Evolutionary conservation across 2,797 vertebrate genomes (phyloP).

Genomic region (Tachyglossus aculeatus): DNA sequence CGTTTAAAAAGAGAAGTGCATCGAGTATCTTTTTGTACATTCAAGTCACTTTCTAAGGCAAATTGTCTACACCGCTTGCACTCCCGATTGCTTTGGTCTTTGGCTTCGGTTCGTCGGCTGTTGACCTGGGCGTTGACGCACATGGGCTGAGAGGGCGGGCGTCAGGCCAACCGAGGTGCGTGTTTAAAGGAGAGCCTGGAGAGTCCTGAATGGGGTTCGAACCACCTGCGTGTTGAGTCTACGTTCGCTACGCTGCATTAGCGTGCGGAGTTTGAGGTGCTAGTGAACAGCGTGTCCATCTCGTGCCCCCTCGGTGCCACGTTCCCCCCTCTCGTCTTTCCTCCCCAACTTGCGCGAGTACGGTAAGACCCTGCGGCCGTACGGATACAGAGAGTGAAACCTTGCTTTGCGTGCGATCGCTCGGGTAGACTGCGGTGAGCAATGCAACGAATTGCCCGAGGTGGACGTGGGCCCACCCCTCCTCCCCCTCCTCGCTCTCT

Average conservation of each 20-base stretch:
- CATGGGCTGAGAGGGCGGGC: slow-evolving; percentile 67
- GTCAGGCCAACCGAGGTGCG: slow-evolving; percentile 69
- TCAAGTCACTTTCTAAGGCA: slow-evolving; percentile 91
- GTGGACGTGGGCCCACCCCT: slow-evolving; percentile 66
- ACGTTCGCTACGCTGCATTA: slow-evolving; percentile 52
- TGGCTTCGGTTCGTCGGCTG: slow-evolving; percentile 77
- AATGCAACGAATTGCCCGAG: slow-evolving; percentile 65
- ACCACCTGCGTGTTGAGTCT: slow-evolving; percentile 57
- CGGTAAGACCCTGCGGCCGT: slow-evolving; percentile 61
- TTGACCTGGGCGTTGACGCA: slow-evolving; percentile 72
- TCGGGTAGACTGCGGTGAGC: slow-evolving; percentile 60
- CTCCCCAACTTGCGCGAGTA: slow-evolving; percentile 58
- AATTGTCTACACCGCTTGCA: slow-evolving; percentile 78
- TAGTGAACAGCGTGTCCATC: slow-evolving; percentile 63
- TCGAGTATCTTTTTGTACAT: slow-evolving; percentile 90
- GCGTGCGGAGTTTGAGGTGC: slow-evolving; percentile 67
- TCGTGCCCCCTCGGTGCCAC: slow-evolving; percentile 61
- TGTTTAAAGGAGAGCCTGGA: slow-evolving; percentile 54
- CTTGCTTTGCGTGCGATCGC: slow-evolving; percentile 38
- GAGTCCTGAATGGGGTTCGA: slow-evolving; percentile 62
- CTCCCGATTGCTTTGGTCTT: slow-evolving; percentile 85
- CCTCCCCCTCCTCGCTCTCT: slow-evolving; percentile 22
- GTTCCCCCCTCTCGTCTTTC: slow-evolving; percentile 42
- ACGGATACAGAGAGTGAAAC: slow-evolving; percentile 63
- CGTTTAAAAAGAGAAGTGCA: slow-evolving; percentile 85